Conservation (phyloP, 2,113 vertebrate species). For the Scopus umbretta region DNA sequence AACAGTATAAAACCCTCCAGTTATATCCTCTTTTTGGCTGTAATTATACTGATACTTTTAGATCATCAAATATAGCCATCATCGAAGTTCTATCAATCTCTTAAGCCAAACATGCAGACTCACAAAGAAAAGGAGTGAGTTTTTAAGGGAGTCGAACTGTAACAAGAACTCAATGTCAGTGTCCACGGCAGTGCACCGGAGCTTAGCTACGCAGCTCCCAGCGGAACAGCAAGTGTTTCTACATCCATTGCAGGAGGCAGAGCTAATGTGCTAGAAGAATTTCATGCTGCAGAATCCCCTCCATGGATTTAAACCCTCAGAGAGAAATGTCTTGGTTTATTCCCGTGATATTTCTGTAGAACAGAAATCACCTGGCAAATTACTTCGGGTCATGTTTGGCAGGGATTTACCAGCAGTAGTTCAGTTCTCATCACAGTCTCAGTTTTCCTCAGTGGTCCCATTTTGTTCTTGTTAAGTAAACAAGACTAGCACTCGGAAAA, state of each 20-base stretch:
- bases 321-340: background rate
- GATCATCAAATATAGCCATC: background rate
- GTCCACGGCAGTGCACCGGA: background rate
- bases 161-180: background rate
- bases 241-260: background rate
- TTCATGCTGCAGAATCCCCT: background rate
- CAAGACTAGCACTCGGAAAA: constrained; percentile 36
- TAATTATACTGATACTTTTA: background rate
- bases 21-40: background rate
- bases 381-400: background rate
- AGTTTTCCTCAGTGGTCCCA: background rate
- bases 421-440: background rate
- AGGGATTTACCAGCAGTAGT: background rate
- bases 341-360: background rate
- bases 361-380: constrained; percentile 1
- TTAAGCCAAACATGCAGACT: background rate
- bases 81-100: background rate
- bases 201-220: background rate
- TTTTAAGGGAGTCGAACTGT: background rate
- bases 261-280: background rate
- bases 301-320: background rate
- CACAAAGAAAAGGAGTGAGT: background rate
- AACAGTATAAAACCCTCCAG: background rate
- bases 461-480: constrained; percentile 61
- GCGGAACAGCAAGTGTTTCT: background rate